Evolutionary conservation across 1,140 invertebrate genomes (phyloP).

Genomic region (Atopsyche davidsoni): DNA sequence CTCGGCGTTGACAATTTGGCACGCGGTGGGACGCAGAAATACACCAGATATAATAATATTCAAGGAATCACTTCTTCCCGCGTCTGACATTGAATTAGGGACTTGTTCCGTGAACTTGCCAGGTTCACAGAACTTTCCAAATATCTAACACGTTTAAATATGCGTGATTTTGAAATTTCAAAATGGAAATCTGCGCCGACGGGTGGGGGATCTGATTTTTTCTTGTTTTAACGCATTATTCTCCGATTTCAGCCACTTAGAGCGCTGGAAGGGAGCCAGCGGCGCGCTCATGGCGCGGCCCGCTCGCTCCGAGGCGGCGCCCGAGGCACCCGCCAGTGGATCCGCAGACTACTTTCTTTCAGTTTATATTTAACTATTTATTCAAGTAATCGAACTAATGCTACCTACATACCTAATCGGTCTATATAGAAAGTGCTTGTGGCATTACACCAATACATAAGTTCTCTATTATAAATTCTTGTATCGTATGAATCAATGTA

Average conservation of each 20-base stretch:
- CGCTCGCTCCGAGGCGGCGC: too few relatives aligned
- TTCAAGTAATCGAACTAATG: too few relatives aligned
- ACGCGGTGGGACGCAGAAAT: neutral
- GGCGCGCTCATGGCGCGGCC: too few relatives aligned
- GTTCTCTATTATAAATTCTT: too few relatives aligned
- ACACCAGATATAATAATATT: constrained; percentile 5
- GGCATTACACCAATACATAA: too few relatives aligned
- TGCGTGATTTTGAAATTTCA: constrained; percentile 19
- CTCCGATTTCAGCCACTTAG: constrained; percentile 31
- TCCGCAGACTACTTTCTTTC: too few relatives aligned
- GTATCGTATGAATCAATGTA: too few relatives aligned
- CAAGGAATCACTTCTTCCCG: neutral
- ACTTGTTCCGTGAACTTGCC: constrained; percentile 18
- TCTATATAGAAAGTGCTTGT: too few relatives aligned
- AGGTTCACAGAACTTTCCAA: constrained; percentile 14
- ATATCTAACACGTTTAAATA: constrained; percentile 11
- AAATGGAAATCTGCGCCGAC: constrained; percentile 23
- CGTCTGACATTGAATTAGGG: constrained; percentile 20
- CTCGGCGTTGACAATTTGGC: too few relatives aligned
- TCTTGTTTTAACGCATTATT: constrained; percentile 30
- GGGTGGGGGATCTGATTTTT: constrained; percentile 8
- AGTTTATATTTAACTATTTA: too few relatives aligned
- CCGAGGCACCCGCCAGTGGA: too few relatives aligned
- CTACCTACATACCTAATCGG: too few relatives aligned
- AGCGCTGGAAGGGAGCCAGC: constrained; percentile 20